These are phyloP conservation scores for Drosophila ogumai DNA, from an alignment of 1,140 invertebrate genomes.

Conservation along the genomic window DNA sequence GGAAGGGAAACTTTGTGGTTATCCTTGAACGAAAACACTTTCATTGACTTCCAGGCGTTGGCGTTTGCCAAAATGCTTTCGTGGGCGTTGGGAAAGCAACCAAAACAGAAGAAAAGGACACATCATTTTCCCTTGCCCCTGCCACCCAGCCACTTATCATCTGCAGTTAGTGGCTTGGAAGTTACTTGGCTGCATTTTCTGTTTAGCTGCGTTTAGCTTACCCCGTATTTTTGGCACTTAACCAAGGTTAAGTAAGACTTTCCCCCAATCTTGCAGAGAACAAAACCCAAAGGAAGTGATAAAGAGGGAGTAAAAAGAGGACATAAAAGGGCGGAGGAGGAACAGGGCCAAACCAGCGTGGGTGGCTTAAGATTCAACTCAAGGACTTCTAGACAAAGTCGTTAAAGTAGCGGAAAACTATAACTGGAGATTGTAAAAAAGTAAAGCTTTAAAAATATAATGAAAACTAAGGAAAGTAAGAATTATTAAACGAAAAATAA, in stretches of 20 bases:
- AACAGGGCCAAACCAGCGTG: neutral
- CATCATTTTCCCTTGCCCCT: conserved; percentile 6
- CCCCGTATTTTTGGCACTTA: conserved; percentile 61
- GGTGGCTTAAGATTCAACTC: conserved; percentile 27
- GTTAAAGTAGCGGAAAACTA: conserved; percentile 19
- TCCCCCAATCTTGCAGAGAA: conserved; percentile 18
- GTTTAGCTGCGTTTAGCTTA: conserved; percentile 53
- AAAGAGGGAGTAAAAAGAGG: conserved; percentile 18
- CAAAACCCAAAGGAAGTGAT: conserved; percentile 34
- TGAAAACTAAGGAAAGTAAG: neutral
- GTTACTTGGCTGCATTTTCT: conserved; percentile 53
- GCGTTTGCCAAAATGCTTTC: conserved; percentile 22
- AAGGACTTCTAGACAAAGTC: conserved; percentile 30
- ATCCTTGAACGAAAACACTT: conserved; percentile 62
- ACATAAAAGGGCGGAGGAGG: neutral
- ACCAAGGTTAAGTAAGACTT: conserved; percentile 67
- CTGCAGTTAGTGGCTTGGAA: conserved; percentile 62
- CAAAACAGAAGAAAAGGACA: conserved; percentile 29
- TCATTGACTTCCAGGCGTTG: conserved; percentile 42
- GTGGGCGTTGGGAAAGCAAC: conserved; percentile 30
- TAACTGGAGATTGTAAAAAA: conserved; percentile 8
- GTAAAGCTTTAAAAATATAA: neutral
- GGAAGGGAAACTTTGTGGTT: conserved; percentile 39
- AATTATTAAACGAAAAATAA: neutral
- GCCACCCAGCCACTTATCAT: conserved; percentile 25